Conservation (phyloP, 2,113 vertebrate genomes). For the Numida meleagris region DNA sequence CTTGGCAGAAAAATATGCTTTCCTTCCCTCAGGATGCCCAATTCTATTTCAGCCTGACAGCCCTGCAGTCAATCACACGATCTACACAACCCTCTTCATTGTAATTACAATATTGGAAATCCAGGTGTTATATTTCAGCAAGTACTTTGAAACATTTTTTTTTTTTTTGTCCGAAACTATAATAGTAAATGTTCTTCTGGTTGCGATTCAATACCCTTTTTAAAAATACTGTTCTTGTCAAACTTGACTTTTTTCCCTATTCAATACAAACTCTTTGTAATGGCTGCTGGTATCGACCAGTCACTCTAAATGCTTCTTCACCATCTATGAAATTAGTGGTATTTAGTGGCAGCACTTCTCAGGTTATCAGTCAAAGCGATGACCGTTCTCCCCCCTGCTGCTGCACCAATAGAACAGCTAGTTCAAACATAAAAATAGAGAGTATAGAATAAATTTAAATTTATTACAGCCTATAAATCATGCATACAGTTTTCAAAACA, state of each 20-base stretch:
- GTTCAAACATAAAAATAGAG: not conserved
- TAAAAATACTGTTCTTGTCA: not conserved
- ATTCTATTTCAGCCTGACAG: not conserved
- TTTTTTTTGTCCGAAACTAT: not conserved
- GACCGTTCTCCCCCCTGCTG: not conserved
- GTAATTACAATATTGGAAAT: not conserved
- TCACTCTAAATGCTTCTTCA: not conserved
- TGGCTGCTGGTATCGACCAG: not conserved
- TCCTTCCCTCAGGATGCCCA: not conserved
- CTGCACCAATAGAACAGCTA: not conserved
- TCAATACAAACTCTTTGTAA: not conserved
- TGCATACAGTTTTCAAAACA: not conserved
- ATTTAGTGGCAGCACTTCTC: not conserved
- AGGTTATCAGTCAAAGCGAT: not conserved
- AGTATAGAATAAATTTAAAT: not conserved
- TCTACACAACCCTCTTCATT: not conserved
- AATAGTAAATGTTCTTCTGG: not conserved
- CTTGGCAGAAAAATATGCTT: slow-evolving; percentile 19
- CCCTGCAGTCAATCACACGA: not conserved
- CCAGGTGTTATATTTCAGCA: not conserved
- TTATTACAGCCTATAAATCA: not conserved
- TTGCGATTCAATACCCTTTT: not conserved
- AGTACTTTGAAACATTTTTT: not conserved
- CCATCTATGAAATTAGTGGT: not conserved
- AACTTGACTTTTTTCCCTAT: not conserved